Evolutionary conservation across 2,797 vertebrate species (phyloP), one percentile per base, ranked within the genome.

Genomic region (Chelon labrosus): DNA sequence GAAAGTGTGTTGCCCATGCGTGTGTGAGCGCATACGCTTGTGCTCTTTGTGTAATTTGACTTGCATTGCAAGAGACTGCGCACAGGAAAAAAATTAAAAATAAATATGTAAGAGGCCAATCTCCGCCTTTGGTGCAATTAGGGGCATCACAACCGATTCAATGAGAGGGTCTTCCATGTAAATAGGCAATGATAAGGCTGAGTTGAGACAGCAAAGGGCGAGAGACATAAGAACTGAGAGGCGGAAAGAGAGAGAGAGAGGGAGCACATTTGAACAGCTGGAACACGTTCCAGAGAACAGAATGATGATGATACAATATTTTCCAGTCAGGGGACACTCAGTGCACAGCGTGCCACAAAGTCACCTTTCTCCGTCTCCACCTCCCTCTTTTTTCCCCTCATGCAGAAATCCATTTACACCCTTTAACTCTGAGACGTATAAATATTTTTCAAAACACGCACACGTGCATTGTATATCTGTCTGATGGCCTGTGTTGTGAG

Each of bases 91-190:
- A n/a, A n/a, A n/a, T n/a, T n/a, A 31, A 31, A 31, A 31, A 82
- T 90, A 92, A 85, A 87, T 85, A 89, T 77, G 80, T 58, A 75
- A 73, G 83, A 88, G 82, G 85, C 75, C 83, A 44, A 50, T 71
- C 71, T 68, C 70, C 12, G 49, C 72, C 79, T 89, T 84, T 85
- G 74, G 88, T 89, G 77, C 88, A 92, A 91, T 94, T 94, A 94
- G 73, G 51, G 71, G 79, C 65, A 71, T 80, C 82, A 80, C 90
- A 91, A 85, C 85, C 87, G 90, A 85, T 85, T 83, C 70, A 91
- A 54, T 65, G 65, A 84, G 84, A 84, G 77, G 76, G 53, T 70
- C 58, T 47, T 70, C 59, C 65, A 39, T 79, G 67, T 88, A 80
- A 89, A 82, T 65, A 53, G 65, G 65, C 79, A 65, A 67, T 85